These are phyloP conservation scores for Anisognathus igniventris DNA, from an alignment of 2,797 vertebrate genomes.

Conservation along the genomic window DNA sequence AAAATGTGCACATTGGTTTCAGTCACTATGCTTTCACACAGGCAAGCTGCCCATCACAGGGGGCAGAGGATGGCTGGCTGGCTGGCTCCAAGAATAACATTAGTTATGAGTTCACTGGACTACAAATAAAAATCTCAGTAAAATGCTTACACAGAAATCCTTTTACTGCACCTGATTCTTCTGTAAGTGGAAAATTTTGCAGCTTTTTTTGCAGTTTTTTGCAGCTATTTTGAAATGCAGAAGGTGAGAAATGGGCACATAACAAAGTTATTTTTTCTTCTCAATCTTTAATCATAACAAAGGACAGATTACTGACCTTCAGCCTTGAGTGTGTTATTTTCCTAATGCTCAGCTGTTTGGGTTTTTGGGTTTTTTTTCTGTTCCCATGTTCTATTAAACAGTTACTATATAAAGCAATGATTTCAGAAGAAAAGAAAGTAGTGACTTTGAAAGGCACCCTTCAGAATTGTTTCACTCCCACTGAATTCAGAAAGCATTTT, in stretches of 20 bases:
- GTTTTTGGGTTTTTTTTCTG: not conserved
- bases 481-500: not conserved
- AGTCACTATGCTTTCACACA: not conserved
- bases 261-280: not conserved
- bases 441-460: constrained; percentile 20
- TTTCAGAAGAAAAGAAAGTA: constrained; percentile 21
- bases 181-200: not conserved
- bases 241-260: not conserved
- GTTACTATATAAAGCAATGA: constrained; percentile 12
- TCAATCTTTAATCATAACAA: not conserved
- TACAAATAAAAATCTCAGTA: not conserved
- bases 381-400: constrained; percentile 24
- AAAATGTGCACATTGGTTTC: not conserved
- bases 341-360: not conserved
- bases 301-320: not conserved
- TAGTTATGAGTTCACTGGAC: not conserved
- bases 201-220: not conserved
- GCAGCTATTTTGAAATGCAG: not conserved
- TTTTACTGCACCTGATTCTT: not conserved
- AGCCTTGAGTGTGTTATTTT: constrained; percentile 22
- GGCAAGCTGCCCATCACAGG: not conserved
- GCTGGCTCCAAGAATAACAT: not conserved
- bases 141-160: not conserved
- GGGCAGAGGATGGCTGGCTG: not conserved
- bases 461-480: constrained; percentile 25